Evolutionary conservation across 2,888 invertebrate genomes (phyloP).

Genomic region (Antheraea yamamai): DNA sequence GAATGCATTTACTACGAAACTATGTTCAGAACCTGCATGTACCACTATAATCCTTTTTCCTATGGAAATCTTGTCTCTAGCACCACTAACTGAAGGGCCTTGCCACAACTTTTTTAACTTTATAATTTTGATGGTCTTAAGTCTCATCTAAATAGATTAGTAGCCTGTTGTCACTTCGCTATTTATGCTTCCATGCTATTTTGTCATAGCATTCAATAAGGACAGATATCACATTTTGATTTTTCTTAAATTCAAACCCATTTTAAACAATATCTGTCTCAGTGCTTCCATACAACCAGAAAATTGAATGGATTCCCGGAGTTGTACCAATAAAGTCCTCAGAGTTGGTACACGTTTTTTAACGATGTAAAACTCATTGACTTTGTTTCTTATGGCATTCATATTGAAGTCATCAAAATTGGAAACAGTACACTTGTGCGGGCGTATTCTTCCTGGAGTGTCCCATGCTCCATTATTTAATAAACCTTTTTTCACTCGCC

Average conservation of each 20-base stretch:
- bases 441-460: too few relatives aligned
- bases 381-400: too few relatives aligned
- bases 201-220: conserved; percentile 34
- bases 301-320: conserved; percentile 1
- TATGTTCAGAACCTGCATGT: conserved; percentile 33
- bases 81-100: conserved; percentile 29
- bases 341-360: conserved; percentile 2
- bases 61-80: neutral
- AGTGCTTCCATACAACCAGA: conserved; percentile 1
- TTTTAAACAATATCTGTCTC: conserved; percentile 17
- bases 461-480: too few relatives aligned
- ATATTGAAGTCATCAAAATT: too few relatives aligned
- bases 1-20: conserved; percentile 30
- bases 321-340: conserved; percentile 2
- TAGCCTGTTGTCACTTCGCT: conserved; percentile 27
- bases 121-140: conserved; percentile 34
- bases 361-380: too few relatives aligned
- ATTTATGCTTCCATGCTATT: conserved; percentile 32
- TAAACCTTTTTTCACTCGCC: too few relatives aligned
- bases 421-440: too few relatives aligned
- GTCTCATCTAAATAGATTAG: conserved; percentile 36
- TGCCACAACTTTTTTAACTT: conserved; percentile 33
- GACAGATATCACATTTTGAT: conserved; percentile 34
- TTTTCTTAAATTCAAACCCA: conserved; percentile 32
- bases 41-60: conserved; percentile 36